A percentile compares a stretch with the other conserved stretches of the same genome.
phyloP scores from a whole-genome alignment of 2,888 invertebrate genomes.

The Drosophila anomelani region DNA sequence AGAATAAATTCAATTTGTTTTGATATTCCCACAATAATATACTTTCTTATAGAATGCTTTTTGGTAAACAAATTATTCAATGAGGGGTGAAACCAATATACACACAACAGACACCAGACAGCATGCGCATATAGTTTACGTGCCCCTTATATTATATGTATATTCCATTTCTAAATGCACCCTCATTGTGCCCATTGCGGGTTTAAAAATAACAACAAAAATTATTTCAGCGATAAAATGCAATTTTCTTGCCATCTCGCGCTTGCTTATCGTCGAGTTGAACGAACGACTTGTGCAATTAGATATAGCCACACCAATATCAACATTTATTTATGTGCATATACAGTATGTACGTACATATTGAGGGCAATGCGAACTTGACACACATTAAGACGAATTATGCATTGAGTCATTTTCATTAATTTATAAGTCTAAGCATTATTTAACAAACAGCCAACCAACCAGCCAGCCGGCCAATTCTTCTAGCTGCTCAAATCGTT shows the following conservation, averaged over 20 bases:
- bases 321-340: neutral
- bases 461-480: conserved; percentile 6
- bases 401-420: conserved; percentile 60
- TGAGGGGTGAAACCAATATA: conserved; percentile 14
- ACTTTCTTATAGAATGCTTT: conserved; percentile 2
- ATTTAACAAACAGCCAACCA: conserved; percentile 52
- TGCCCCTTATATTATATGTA: conserved; percentile 17
- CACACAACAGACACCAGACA: conserved; percentile 1
- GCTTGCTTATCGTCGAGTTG: conserved; percentile 33
- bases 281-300: conserved; percentile 46
- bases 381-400: conserved; percentile 57
- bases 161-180: conserved; percentile 36
- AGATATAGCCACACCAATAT: conserved; percentile 21
- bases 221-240: conserved; percentile 38
- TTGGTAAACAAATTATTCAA: conserved; percentile 32
- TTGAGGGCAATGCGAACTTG: conserved; percentile 72
- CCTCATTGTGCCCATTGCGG: conserved; percentile 31
- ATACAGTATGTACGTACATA: conserved; percentile 15
- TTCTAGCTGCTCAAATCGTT: conserved; percentile 7
- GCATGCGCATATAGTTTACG: conserved; percentile 8
- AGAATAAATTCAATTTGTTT: neutral
- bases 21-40: conserved; percentile 15
- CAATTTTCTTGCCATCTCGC: conserved; percentile 27
- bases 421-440: conserved; percentile 69
- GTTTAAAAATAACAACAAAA: conserved; percentile 36